These are phyloP conservation scores for Pterocles gutturalis DNA, from an alignment of 2,113 vertebrate genomes.

Conservation along the genomic window DNA sequence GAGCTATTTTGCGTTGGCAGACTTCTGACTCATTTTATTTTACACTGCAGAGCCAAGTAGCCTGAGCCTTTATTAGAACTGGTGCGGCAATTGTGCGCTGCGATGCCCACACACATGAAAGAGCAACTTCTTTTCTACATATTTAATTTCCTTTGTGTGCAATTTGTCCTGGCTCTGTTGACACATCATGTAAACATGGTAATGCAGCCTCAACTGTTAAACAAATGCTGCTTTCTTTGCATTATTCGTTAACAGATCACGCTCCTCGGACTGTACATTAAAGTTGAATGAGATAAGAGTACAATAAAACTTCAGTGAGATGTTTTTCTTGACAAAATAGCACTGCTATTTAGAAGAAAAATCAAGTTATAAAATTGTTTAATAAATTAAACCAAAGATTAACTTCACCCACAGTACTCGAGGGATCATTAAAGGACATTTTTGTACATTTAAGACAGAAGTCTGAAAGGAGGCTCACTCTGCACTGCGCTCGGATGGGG, in stretches of 20 bases:
- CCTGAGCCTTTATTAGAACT: neutral
- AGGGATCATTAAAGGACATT: neutral
- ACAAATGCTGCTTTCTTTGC: neutral
- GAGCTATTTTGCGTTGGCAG: neutral
- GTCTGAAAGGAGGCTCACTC: neutral
- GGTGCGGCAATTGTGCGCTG: neutral
- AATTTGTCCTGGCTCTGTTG: neutral
- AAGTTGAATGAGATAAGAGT: neutral
- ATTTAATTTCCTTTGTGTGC: neutral
- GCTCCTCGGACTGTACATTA: accelerated
- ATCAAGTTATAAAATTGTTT: neutral
- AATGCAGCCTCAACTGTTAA: neutral
- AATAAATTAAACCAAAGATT: neutral
- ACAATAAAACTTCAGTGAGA: neutral
- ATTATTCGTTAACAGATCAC: neutral
- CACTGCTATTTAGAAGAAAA: neutral
- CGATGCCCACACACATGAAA: neutral
- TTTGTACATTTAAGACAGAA: neutral
- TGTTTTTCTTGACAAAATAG: constrained; percentile 16
- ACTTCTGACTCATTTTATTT: neutral
- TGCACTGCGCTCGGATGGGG: accelerated
- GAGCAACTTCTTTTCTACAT: neutral
- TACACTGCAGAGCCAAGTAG: neutral
- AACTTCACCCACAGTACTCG: neutral
- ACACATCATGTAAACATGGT: neutral